Base-by-base conservation (phyloP, 2,888 invertebrate genomes). In the Sminthurinus aureus region DNA sequence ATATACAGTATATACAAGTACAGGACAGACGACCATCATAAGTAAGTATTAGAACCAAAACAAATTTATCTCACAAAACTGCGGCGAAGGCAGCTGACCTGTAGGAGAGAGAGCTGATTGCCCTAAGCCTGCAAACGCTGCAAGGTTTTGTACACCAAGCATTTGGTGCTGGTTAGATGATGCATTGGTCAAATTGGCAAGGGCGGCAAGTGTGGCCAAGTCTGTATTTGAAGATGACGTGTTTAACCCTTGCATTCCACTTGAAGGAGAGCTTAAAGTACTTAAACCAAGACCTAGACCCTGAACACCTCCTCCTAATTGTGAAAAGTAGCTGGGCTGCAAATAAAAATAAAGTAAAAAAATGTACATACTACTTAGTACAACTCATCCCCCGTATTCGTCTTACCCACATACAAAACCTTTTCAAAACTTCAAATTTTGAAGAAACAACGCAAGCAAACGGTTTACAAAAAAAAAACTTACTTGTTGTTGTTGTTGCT, bases 71-170 rank as follows among this genome's bases (percentile, higher is more conserved):
- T 76, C 81, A 84, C 71, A 69, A 81, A 51, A 81, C 24, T 69
- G 78, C 73, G 50, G 78, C 79, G 78, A 58, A 66, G 50, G 15
- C 58, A 50, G 58, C 58, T 76, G 82, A 88, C 88, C 88, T 86
- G 88, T 84, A 52, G 88, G 88, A 83, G 88, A 88, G 82, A 88
- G 87, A 74, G 88, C 84, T 66, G 88, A 85, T 81, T 85, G 85
- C 81, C 85, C 58, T 83, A 76, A 26, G 69, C 81, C 83, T 83
- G 87, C 80, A 75, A 85, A 75, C 75, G 88, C 85, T 74, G 87
- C 87, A 83, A 88, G 83, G 81, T 88, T 88, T 81, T 88, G 88
- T 69, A 87, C 85, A 15, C 84, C 84, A 6, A 86, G 73, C 78
- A 85, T 83, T 69, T 87, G 66, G 18, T 86, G 86, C 76, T 85